Evolutionary conservation across 2,888 invertebrate genomes (phyloP).

Genomic region (Phlogophora meticulosa): DNA sequence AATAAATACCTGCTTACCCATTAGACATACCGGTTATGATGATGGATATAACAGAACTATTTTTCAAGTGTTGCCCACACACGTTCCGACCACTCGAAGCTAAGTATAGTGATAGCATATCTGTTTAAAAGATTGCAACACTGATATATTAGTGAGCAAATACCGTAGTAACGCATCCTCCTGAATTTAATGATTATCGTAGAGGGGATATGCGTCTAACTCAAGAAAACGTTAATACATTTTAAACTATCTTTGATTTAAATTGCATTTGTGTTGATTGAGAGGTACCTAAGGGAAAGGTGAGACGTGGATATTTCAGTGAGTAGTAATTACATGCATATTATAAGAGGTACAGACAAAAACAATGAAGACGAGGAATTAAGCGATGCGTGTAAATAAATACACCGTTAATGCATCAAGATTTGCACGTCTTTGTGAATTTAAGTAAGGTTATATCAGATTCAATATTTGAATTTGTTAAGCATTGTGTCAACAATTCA

Average conservation of each 20-base stretch:
- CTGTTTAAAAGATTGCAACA: conserved; percentile 59
- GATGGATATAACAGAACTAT: conserved; percentile 48
- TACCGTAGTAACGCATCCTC: conserved; percentile 16
- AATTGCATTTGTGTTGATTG: conserved; percentile 20
- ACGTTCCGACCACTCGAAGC: conserved; percentile 48
- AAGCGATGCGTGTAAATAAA: conserved; percentile 10
- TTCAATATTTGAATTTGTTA: conserved; percentile 43
- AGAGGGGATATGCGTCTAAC: conserved; percentile 19
- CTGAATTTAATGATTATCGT: conserved; percentile 20
- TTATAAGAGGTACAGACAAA: neutral
- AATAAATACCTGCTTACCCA: conserved; percentile 47
- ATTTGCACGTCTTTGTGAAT: conserved; percentile 21
- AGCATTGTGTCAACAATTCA: conserved; percentile 22
- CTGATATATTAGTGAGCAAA: conserved; percentile 43
- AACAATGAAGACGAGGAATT: conserved; percentile 7
- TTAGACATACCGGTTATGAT: conserved; percentile 50
- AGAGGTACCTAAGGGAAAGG: neutral
- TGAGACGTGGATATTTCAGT: conserved; percentile 12
- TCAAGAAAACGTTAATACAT: neutral
- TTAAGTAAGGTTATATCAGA: conserved; percentile 38
- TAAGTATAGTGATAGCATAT: conserved; percentile 54
- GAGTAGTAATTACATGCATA: neutral
- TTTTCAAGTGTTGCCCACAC: conserved; percentile 58
- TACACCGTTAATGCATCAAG: conserved; percentile 24
- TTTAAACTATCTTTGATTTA: conserved; percentile 12